Percentiles rank a stretch among this genome's conserved stretches.
These are phyloP conservation scores for cat (Felis catus) DNA, from an alignment of 2,113 vertebrate species.

Conservation along the genomic window F.catus_Fca126_mat1.0 CM031413.1:28090501-28091000, in stretches of 20 bases:
- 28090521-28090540: background rate
- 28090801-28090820: background rate
- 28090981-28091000: background rate
- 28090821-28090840: background rate
- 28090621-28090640: background rate
- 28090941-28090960: background rate
- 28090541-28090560: background rate
- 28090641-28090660: background rate
- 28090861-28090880: background rate
- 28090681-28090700: background rate
- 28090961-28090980: background rate
- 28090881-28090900: background rate
- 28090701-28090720: background rate
- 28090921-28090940: background rate
- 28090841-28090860: background rate
- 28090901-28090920: background rate
- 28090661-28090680: background rate
- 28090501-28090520: background rate
- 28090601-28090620: background rate
- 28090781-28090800: background rate
- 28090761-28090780: background rate
- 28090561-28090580: background rate
- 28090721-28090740: background rate
- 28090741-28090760: background rate
- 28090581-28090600: background rate